A percentile compares a stretch with the other conserved stretches of the same genome.
These are phyloP conservation scores for Parnassius smintheus DNA, from an alignment of 2,888 invertebrate genomes.

Conservation along the genomic window DNA sequence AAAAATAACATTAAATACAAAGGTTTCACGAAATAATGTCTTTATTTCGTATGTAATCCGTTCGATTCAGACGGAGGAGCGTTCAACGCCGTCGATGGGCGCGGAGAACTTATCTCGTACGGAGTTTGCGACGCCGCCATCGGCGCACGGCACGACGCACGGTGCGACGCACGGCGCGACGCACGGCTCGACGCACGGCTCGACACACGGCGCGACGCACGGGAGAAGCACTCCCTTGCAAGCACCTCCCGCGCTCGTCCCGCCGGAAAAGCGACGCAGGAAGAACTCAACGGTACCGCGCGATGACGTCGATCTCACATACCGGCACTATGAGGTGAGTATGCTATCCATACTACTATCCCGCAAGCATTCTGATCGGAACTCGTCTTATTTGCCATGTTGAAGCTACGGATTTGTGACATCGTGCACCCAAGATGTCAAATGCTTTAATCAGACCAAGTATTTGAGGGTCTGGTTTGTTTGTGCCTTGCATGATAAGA, in stretches of 20 bases:
- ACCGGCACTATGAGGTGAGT: constrained; percentile 69
- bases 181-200: constrained; percentile 51
- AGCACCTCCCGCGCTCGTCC: constrained; percentile 44
- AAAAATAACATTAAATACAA: too few species aligned
- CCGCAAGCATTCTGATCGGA: too few species aligned
- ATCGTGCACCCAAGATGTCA: too few species aligned
- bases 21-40: too few species aligned
- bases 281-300: constrained; percentile 69
- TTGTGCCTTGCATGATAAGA: too few species aligned
- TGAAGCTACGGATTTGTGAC: too few species aligned
- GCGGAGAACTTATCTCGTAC: constrained; percentile 74
- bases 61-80: constrained; percentile 64
- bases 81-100: constrained; percentile 72
- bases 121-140: constrained; percentile 69
- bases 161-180: constrained; percentile 56
- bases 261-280: constrained; percentile 70
- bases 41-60: background rate
- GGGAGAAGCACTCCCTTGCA: constrained; percentile 41
- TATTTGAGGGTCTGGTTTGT: too few species aligned
- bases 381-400: too few species aligned
- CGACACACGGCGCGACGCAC: constrained; percentile 59
- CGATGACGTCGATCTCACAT: constrained; percentile 64
- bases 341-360: background rate
- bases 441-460: too few species aligned
- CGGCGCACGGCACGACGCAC: constrained; percentile 59